These are phyloP conservation scores for Sycophaga agraensis DNA, from an alignment of 1,140 invertebrate species.

Conservation along the genomic window DNA sequence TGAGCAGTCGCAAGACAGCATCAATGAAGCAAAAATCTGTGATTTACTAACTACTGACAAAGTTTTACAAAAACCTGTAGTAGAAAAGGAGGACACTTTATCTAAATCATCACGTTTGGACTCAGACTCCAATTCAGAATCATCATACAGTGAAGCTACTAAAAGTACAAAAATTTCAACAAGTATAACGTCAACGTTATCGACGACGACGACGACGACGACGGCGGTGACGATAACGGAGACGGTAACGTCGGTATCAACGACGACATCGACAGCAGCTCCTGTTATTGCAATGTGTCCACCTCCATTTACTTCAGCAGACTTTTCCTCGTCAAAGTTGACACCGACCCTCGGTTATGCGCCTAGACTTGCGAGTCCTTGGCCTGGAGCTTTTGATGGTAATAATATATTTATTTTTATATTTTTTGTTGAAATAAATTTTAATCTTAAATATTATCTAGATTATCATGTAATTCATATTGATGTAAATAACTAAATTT, in stretches of 20 bases:
- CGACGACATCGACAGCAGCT: background rate
- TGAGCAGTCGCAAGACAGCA: background rate
- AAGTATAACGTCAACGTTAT: background rate
- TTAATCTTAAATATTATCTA: no score
- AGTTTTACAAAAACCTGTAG: background rate
- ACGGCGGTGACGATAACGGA: background rate
- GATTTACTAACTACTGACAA: background rate
- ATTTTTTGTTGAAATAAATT: no score
- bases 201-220: background rate
- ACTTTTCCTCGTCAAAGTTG: background rate
- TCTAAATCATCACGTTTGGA: background rate
- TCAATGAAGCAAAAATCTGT: background rate
- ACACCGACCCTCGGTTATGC: conserved; percentile 11
- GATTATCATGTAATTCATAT: no score
- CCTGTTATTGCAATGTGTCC: conserved; percentile 15
- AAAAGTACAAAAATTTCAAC: background rate
- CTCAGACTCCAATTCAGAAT: no score
- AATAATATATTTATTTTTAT: background rate
- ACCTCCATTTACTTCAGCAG: conserved; percentile 1
- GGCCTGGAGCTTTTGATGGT: conserved; percentile 9
- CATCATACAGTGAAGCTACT: no score
- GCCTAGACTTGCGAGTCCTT: conserved; percentile 13
- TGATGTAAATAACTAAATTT: no score
- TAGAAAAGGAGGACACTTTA: background rate
- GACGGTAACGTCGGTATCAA: background rate